These are phyloP conservation scores for Campoplex nolae DNA, from an alignment of 2,888 invertebrate species.

Conservation along the genomic window DNA sequence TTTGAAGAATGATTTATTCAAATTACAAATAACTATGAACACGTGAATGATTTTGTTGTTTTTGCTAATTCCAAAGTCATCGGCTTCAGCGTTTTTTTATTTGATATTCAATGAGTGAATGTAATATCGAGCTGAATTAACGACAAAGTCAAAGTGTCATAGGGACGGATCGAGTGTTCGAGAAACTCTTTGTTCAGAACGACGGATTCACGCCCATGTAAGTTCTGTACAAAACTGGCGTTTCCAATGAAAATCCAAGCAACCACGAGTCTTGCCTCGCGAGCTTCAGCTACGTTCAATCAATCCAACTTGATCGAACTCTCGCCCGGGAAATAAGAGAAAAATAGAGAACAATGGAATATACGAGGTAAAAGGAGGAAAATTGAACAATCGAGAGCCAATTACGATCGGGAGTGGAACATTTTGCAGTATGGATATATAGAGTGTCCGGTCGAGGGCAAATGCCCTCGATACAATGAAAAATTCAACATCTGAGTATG, in stretches of 20 bases:
- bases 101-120: background rate
- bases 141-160: background rate
- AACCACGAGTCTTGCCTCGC: background rate
- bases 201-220: background rate
- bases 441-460: conserved; percentile 29
- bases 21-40: too few relatives aligned
- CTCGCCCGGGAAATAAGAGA: background rate
- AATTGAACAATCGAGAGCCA: conserved; percentile 59
- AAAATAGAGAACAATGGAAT: conserved; percentile 16
- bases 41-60: background rate
- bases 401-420: conserved; percentile 51
- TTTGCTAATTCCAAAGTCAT: background rate
- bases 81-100: background rate
- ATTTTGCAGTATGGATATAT: conserved; percentile 23
- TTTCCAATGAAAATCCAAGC: conserved; percentile 3
- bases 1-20: too few relatives aligned
- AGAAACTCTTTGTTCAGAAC: background rate
- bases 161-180: background rate
- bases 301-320: conserved; percentile 17
- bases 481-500: background rate
- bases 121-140: background rate
- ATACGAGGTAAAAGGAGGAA: conserved; percentile 1
- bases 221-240: background rate
- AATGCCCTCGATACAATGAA: conserved; percentile 42
- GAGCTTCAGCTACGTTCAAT: conserved; percentile 19